Evolutionary conservation across 2,888 invertebrate genomes (phyloP).

Genomic region (Vesta saturnalis): DNA sequence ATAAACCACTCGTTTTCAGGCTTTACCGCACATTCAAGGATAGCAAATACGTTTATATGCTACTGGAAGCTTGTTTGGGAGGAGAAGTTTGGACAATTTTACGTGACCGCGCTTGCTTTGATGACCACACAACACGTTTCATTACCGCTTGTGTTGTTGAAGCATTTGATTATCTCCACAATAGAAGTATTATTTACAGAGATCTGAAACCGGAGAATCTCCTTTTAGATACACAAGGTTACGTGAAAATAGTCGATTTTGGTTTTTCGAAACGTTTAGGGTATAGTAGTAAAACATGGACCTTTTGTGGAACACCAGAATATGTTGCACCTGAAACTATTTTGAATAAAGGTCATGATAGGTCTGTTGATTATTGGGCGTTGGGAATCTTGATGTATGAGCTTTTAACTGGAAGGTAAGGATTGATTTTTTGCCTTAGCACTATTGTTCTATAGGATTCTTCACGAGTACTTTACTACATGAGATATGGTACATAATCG

Average conservation of each 20-base stretch:
- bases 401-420: slow-evolving; percentile 75
- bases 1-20: slow-evolving; percentile 62
- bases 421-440: background rate
- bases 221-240: slow-evolving; percentile 69
- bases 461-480: too few species aligned
- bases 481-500: too few species aligned
- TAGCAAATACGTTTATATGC: slow-evolving; percentile 76
- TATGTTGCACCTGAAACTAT: slow-evolving; percentile 72
- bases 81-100: slow-evolving; percentile 80
- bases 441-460: too few species aligned
- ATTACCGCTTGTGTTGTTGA: slow-evolving; percentile 76
- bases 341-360: slow-evolving; percentile 77
- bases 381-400: slow-evolving; percentile 74
- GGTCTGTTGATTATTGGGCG: slow-evolving; percentile 78
- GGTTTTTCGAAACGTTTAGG: slow-evolving; percentile 75
- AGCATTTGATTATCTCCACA: slow-evolving; percentile 75
- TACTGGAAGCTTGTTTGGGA: slow-evolving; percentile 77
- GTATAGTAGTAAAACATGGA: slow-evolving; percentile 75
- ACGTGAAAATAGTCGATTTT: slow-evolving; percentile 76
- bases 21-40: slow-evolving; percentile 75
- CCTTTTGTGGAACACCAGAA: slow-evolving; percentile 78
- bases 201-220: slow-evolving; percentile 80
- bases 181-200: slow-evolving; percentile 68
- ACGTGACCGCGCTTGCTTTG: slow-evolving; percentile 72
- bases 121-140: slow-evolving; percentile 73